Conservation (phyloP, 2,113 vertebrate genomes). For the Paradisaea rubra region DNA sequence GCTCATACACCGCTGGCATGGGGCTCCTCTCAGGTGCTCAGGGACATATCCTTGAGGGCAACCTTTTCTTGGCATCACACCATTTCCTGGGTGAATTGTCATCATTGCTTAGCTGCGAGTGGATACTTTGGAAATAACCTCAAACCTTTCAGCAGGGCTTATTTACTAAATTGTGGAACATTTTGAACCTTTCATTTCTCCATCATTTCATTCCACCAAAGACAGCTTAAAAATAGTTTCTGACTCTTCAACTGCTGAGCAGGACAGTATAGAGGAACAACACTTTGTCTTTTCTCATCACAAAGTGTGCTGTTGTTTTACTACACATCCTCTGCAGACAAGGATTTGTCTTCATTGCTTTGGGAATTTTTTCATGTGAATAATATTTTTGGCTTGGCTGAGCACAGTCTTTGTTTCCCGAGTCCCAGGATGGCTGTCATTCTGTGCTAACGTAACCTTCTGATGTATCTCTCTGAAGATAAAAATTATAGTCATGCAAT, state of each 20-base stretch:
- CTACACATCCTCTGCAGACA: background rate
- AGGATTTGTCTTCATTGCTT: background rate
- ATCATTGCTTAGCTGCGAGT: background rate
- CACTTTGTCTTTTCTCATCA: background rate
- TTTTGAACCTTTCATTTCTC: constrained; percentile 5
- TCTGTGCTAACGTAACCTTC: background rate
- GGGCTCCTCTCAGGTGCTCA: background rate
- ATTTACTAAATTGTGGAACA: background rate
- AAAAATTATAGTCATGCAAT: background rate
- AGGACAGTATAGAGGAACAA: background rate
- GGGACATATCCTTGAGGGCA: background rate
- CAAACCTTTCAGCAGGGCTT: background rate
- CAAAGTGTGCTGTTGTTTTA: background rate
- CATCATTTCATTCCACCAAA: background rate
- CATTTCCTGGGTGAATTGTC: background rate
- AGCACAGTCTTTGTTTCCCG: background rate
- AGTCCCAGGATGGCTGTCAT: background rate
- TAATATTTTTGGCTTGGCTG: background rate
- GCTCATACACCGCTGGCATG: accelerated
- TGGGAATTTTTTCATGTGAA: background rate
- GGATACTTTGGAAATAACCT: background rate
- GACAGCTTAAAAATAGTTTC: constrained; percentile 1
- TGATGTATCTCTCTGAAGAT: background rate
- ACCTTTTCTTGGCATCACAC: background rate
- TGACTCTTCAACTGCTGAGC: background rate